A percentile compares a stretch with the other conserved stretches of the same genome.
These are phyloP conservation scores for Ligdia adustata DNA, from an alignment of 2,888 invertebrate species.

Conservation along the genomic window DNA sequence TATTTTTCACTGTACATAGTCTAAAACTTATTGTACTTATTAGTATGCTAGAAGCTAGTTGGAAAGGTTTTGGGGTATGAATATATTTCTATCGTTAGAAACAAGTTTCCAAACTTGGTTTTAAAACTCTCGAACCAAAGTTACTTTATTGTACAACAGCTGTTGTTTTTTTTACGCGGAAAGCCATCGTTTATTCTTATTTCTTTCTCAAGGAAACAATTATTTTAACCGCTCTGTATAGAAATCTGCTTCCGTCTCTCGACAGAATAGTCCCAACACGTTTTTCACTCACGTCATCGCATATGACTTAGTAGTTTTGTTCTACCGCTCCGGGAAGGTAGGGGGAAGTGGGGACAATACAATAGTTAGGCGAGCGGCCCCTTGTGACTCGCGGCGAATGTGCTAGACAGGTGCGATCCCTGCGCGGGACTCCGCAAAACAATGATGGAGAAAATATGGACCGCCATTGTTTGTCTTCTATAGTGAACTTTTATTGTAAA, in stretches of 20 bases:
- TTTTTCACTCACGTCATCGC: slow-evolving; percentile 30
- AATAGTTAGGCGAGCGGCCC: slow-evolving; percentile 63
- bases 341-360: slow-evolving; percentile 65
- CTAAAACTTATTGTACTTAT: no score
- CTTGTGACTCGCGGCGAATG: slow-evolving; percentile 54
- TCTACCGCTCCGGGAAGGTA: slow-evolving; percentile 51
- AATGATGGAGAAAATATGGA: slow-evolving; percentile 59
- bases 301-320: slow-evolving; percentile 47
- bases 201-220: no score
- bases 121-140: no score
- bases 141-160: no score
- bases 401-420: slow-evolving; percentile 63
- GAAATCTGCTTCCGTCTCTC: neutral
- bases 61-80: no score
- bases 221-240: no score
- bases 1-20: no score
- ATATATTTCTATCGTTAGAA: no score
- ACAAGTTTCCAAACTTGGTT: no score
- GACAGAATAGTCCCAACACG: slow-evolving; percentile 8
- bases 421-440: slow-evolving; percentile 65
- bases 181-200: no score
- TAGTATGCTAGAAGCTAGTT: no score
- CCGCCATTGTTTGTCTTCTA: slow-evolving; percentile 49
- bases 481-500: slow-evolving; percentile 14
- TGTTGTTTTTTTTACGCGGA: no score